phyloP scores from a whole-genome alignment of 2,797 vertebrate species.

The Psittacula echo region DNA sequence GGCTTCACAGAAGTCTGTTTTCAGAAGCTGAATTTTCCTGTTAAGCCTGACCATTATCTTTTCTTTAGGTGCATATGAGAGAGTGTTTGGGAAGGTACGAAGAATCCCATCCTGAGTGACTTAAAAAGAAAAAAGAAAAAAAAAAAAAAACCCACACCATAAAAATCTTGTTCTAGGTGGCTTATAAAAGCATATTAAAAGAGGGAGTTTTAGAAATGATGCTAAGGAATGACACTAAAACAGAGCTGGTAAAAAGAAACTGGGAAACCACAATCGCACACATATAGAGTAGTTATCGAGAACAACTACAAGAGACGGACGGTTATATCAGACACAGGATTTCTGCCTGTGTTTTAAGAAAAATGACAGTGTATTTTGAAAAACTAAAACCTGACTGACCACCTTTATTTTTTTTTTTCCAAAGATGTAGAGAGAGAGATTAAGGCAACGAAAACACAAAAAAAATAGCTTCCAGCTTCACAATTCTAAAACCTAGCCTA shows the following conservation, averaged over 20 bases:
- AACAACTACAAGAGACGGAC: neutral
- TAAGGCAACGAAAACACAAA: neutral
- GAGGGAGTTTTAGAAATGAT: neutral
- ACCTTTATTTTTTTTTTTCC: neutral
- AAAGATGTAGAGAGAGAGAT: neutral
- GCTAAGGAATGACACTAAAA: neutral
- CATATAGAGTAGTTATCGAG: neutral
- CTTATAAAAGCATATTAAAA: neutral
- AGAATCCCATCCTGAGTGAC: neutral
- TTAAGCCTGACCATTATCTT: neutral
- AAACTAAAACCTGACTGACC: neutral
- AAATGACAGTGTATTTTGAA: neutral
- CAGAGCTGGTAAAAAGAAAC: neutral
- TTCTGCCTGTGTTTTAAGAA: neutral
- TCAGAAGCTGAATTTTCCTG: neutral
- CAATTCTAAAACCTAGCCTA: neutral
- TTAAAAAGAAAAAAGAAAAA: neutral
- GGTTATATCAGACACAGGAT: neutral
- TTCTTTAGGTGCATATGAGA: neutral
- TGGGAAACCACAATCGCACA: neutral
- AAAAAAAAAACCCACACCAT: too few species aligned
- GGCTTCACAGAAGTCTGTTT: neutral
- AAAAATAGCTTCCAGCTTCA: neutral
- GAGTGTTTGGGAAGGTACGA: neutral
- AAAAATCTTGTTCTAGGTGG: neutral